Evolutionary conservation across 2,797 vertebrate species (phyloP).

Genomic region (Catostomus latipinnis): DNA sequence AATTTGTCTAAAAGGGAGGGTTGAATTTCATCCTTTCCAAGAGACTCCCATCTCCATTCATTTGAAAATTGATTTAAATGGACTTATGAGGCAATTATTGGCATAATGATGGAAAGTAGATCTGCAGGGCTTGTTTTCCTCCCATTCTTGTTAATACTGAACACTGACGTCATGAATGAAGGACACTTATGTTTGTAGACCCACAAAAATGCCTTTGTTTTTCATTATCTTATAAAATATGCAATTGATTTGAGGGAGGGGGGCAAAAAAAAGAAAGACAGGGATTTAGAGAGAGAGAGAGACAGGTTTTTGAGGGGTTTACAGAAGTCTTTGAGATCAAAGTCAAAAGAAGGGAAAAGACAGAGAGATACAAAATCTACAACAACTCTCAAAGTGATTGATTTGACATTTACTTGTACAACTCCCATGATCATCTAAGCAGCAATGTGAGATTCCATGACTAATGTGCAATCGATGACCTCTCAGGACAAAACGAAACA

Average conservation of each 20-base stretch:
- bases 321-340: slow-evolving; percentile 1
- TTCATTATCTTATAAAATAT: no score
- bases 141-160: slow-evolving; percentile 47
- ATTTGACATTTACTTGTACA: background rate
- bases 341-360: background rate
- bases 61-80: slow-evolving; percentile 64
- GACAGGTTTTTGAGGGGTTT: background rate
- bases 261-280: no score
- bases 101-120: slow-evolving; percentile 59
- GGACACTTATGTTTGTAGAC: background rate
- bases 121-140: slow-evolving; percentile 55
- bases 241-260: no score
- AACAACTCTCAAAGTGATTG: slow-evolving; percentile 9
- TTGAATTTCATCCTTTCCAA: slow-evolving; percentile 60
- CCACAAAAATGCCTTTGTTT: background rate
- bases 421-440: background rate
- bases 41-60: slow-evolving; percentile 66
- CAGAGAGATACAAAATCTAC: background rate
- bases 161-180: slow-evolving; percentile 9
- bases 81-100: slow-evolving; percentile 68
- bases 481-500: background rate
- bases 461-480: background rate
- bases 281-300: background rate
- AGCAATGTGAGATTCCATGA: background rate
- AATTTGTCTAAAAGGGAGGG: slow-evolving; percentile 65